These are phyloP conservation scores for Tadarida brasiliensis DNA, from an alignment of 2,797 vertebrate genomes.

Conservation along the genomic window DNA sequence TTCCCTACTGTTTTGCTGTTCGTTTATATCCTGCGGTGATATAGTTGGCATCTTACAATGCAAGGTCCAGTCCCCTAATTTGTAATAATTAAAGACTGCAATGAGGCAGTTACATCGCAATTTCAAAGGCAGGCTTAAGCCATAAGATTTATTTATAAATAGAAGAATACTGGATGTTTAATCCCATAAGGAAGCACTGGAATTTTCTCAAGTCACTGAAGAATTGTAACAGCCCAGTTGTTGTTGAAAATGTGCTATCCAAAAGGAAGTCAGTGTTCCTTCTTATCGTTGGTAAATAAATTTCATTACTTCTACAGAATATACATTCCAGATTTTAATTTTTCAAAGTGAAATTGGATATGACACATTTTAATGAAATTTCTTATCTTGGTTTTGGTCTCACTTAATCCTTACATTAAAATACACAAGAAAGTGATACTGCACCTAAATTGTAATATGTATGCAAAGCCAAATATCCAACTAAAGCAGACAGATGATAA, in stretches of 20 bases:
- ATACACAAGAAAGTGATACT: constrained; percentile 50
- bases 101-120: background rate
- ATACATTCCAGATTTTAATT: constrained; percentile 67
- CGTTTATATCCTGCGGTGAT: background rate
- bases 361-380: constrained; percentile 73
- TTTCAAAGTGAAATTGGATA: constrained; percentile 68
- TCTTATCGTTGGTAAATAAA: background rate
- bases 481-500: constrained; percentile 65
- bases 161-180: constrained; percentile 28
- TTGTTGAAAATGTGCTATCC: constrained; percentile 15
- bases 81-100: background rate
- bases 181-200: background rate
- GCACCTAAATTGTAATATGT: constrained; percentile 58
- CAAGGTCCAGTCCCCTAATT: background rate
- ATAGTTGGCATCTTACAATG: constrained; percentile 10
- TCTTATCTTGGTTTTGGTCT: constrained; percentile 61
- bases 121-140: constrained; percentile 44
- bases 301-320: constrained; percentile 30
- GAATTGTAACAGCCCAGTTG: constrained; percentile 10
- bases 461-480: constrained; percentile 62
- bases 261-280: constrained; percentile 30
- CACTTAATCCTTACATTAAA: constrained; percentile 68
- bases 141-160: background rate
- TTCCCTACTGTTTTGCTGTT: background rate
- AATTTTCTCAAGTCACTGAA: constrained; percentile 48